Percentiles rank a stretch among this genome's conserved stretches.
These are phyloP conservation scores for Ernsta delagoae DNA, from an alignment of 2,888 invertebrate species.

Conservation along the genomic window DNA sequence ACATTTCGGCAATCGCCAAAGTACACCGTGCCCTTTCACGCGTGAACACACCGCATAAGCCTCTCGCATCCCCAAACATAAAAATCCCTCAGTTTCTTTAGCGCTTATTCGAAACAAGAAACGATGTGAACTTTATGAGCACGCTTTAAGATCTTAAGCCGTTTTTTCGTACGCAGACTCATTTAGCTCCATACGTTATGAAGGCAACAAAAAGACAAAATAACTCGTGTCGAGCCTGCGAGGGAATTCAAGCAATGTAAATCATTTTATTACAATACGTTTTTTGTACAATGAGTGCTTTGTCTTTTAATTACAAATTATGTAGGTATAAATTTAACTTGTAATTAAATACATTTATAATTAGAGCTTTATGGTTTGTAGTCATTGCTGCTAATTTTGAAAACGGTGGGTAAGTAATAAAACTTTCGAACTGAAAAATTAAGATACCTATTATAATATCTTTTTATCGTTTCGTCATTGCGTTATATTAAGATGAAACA, in stretches of 20 bases:
- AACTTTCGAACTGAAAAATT: too few species aligned
- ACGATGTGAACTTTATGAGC: constrained; percentile 63
- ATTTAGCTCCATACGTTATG: constrained; percentile 79
- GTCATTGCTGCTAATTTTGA: too few species aligned
- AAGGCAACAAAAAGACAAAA: constrained; percentile 74
- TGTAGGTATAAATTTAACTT: constrained; percentile 23
- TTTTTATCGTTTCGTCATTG: too few species aligned
- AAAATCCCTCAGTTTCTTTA: constrained; percentile 62
- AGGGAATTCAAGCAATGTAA: constrained; percentile 81
- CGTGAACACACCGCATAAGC: constrained; percentile 57
- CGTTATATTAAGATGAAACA: too few species aligned
- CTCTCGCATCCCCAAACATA: constrained; percentile 68
- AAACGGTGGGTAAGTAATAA: too few species aligned
- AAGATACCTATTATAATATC: too few species aligned
- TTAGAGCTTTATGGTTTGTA: too few species aligned
- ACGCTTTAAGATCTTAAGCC: constrained; percentile 41
- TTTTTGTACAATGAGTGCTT: constrained; percentile 62
- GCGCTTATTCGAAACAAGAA: constrained; percentile 41
- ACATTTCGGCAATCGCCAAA: constrained; percentile 76
- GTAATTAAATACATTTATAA: too few species aligned
- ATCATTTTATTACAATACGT: constrained; percentile 80
- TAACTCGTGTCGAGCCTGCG: constrained; percentile 73
- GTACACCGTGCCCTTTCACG: constrained; percentile 63
- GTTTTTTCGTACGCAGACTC: constrained; percentile 59
- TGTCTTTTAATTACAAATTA: constrained; percentile 42